Evolutionary conservation across 2,113 vertebrate species (phyloP).

Genomic region (Bucco capensis): DNA sequence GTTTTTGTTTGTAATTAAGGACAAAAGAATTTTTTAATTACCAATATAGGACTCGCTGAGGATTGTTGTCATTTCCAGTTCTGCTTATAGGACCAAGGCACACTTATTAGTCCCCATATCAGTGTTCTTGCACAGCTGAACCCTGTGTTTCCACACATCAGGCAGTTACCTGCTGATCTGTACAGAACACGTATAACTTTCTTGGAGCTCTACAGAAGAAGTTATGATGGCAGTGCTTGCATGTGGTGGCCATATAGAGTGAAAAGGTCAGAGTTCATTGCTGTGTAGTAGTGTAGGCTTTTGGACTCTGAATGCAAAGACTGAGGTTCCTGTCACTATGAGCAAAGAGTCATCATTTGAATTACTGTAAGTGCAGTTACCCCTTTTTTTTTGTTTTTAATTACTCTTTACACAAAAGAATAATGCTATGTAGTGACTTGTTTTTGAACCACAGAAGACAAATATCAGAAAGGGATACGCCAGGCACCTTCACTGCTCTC

Average conservation of each 20-base stretch:
- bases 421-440: background rate
- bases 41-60: background rate
- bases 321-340: background rate
- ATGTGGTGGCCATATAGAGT: fast-evolving
- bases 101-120: no score
- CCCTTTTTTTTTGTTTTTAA: background rate
- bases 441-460: background rate
- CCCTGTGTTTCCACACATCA: background rate
- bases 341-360: background rate
- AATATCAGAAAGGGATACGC: background rate
- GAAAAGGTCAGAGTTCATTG: background rate
- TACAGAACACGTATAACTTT: background rate
- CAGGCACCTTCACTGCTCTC: background rate
- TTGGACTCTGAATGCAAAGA: background rate
- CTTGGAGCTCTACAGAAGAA: background rate
- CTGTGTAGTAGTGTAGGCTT: background rate
- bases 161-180: background rate
- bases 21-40: background rate
- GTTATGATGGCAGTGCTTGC: background rate
- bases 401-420: background rate
- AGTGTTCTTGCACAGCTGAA: background rate
- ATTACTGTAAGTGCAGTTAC: background rate
- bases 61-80: background rate
- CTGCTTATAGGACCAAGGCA: background rate
- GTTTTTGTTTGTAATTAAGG: background rate